phyloP scores from a whole-genome alignment of 2,888 invertebrate genomes.

The Sinotaia quadrata region DNA sequence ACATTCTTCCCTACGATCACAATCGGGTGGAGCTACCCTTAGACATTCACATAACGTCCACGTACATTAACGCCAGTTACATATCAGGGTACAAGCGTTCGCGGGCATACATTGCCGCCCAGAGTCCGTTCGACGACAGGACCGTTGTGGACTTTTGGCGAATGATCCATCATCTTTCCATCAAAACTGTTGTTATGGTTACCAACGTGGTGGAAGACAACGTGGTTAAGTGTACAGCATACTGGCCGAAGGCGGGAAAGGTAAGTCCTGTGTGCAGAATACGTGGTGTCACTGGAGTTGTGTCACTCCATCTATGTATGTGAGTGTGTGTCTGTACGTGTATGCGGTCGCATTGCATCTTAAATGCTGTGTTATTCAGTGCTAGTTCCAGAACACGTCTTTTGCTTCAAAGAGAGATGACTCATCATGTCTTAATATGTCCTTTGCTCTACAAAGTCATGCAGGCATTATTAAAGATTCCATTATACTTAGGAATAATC shows the following conservation, averaged over 20 bases:
- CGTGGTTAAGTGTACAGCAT: slow-evolving; percentile 87
- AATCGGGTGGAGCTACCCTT: slow-evolving; percentile 58
- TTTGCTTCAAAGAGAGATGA: no score
- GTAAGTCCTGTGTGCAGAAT: neutral
- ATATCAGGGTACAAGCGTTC: slow-evolving; percentile 71
- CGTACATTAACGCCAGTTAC: slow-evolving; percentile 67
- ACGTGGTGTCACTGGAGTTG: neutral
- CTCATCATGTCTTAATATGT: no score
- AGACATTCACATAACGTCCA: slow-evolving; percentile 46
- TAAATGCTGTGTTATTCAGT: no score
- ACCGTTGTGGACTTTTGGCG: slow-evolving; percentile 74
- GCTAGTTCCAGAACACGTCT: no score
- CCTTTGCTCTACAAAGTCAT: no score
- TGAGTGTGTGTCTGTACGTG: neutral
- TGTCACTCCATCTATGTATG: neutral
- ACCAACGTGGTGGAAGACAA: slow-evolving; percentile 73
- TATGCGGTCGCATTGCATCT: no score
- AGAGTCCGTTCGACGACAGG: slow-evolving; percentile 72
- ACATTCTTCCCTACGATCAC: slow-evolving; percentile 70
- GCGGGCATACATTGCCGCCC: slow-evolving; percentile 74
- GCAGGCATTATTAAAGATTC: no score
- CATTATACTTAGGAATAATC: no score
- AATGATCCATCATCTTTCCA: slow-evolving; percentile 74
- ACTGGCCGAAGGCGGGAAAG: slow-evolving; percentile 80
- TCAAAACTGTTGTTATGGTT: slow-evolving; percentile 73